These are phyloP conservation scores for Siniperca obscura DNA, from an alignment of 2,797 vertebrate species.

Conservation along the genomic window DNA sequence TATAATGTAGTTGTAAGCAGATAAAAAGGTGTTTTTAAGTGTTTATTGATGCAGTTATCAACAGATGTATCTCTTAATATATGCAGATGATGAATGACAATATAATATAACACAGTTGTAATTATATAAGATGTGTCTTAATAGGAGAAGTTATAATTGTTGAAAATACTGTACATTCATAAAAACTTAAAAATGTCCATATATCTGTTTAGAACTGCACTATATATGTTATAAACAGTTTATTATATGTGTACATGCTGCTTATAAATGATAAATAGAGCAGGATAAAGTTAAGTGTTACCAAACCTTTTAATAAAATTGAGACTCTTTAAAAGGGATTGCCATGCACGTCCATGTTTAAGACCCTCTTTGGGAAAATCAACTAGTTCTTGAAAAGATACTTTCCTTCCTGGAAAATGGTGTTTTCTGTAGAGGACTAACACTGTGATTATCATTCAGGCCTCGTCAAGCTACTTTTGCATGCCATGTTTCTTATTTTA, in stretches of 20 bases:
- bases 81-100: background rate
- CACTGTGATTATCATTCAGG: background rate
- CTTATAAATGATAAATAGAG: background rate
- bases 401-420: background rate
- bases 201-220: background rate
- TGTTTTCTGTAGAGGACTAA: background rate
- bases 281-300: conserved; percentile 1
- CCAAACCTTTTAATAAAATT: background rate
- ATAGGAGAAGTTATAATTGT: background rate
- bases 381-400: background rate
- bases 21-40: background rate
- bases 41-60: conserved; percentile 2
- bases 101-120: background rate
- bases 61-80: background rate
- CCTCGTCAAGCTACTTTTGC: background rate
- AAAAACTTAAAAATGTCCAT: background rate
- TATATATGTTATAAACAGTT: background rate
- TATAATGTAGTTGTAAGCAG: background rate
- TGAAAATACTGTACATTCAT: background rate
- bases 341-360: background rate
- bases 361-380: background rate
- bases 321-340: background rate
- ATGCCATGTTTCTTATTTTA: background rate
- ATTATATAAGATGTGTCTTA: background rate
- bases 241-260: conserved; percentile 1